Conservation (phyloP, 1,140 invertebrate species). For the Prorops nasuta region DNA sequence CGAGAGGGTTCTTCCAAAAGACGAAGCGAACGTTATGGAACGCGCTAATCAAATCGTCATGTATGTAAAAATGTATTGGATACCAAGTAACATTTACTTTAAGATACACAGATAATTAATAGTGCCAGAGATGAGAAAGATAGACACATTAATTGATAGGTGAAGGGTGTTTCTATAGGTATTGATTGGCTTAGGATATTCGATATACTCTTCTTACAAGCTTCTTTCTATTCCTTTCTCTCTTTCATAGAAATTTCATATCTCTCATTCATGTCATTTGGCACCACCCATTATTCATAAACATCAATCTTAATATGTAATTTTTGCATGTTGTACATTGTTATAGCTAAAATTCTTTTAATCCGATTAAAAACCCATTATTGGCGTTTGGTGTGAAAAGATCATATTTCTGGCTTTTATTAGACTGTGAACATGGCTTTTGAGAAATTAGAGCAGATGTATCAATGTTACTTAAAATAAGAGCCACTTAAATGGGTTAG, state of each 20-base stretch:
- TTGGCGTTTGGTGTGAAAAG: too few species aligned
- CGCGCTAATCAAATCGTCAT: conserved; percentile 81
- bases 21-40: conserved; percentile 78
- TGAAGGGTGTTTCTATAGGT: neutral
- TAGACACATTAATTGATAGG: neutral
- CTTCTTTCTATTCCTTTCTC: neutral
- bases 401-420: too few species aligned
- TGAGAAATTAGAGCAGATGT: too few species aligned
- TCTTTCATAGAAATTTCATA: neutral
- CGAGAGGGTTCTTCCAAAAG: conserved; percentile 62
- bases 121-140: neutral
- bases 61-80: conserved; percentile 63
- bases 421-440: too few species aligned
- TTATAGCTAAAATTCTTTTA: too few species aligned
- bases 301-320: too few species aligned
- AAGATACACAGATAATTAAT: conserved; percentile 27
- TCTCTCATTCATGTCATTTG: too few species aligned
- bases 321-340: too few species aligned
- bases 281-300: too few species aligned
- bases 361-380: too few species aligned
- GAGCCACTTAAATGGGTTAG: too few species aligned
- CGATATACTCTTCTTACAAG: neutral
- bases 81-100: conserved; percentile 28
- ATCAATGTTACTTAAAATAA: too few species aligned
- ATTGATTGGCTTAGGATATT: neutral